Evolutionary conservation across 2,888 invertebrate species (phyloP), one percentile per base, ranked within the genome.

Genomic region (Lacanobia oleracea): DNA sequence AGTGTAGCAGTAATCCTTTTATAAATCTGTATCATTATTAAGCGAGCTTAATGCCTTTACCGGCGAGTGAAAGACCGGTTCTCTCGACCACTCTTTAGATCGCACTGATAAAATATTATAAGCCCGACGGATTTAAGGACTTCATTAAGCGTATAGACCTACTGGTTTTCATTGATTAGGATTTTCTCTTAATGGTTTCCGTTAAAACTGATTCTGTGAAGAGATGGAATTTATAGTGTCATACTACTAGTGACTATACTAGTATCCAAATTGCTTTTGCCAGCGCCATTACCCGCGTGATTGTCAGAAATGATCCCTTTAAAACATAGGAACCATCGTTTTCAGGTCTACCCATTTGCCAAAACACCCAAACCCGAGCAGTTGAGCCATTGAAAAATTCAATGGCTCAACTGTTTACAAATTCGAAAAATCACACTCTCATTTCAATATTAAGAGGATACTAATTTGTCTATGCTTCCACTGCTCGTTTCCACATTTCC

Each of bases 101-200:
- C 43, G 23, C 10, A 71, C 10, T 60, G 83, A 78, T 78, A 68
- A 69, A 67, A 70, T 82, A 62, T 77, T 67, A 72, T 63, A 65
- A 77, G 63, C 43, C 37, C 51, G 51, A 65, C 54, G 50, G 40
- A 65, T 70, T 69, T 61, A 57, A 78, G 62, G 59, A 67, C 57
- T 80, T 82, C 4, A 82, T 72, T 72, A 21, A 40, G 21, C 12
- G 37, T 33, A 27, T 27, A 48, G 63, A 61, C 37, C 21, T 45
- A 64, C 57, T 27, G 57, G 48, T 45, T 77, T 45, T 66, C 23
- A 62, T 62, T 76, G n/a, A 66, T 43, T 10, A 33, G 23, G 21
- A 37, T 21, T 45, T 33, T 62, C 40, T 33, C 2, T 5, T 21
- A 14, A n/a, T 45, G 18, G 10, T 53, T 40, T 62, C 37, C 6